Evolutionary conservation across 2,888 invertebrate genomes (phyloP), one percentile per base, ranked within the genome.

Genomic region (Agrochola litura): DNA sequence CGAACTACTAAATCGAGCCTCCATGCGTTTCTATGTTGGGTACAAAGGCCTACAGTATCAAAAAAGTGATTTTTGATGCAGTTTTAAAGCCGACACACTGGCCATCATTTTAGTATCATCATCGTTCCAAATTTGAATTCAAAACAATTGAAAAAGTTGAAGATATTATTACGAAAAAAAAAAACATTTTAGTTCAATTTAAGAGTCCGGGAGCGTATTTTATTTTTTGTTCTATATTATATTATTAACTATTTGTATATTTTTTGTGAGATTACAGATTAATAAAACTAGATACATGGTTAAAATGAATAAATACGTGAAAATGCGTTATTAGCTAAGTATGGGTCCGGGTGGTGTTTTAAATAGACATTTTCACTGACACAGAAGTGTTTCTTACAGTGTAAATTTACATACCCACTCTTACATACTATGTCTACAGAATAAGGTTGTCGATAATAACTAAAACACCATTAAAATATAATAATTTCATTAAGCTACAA

Each of bases 361-460:
- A 10, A 60, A 43, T 41, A 76, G 2, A 12, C 22, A 16, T 16
- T 16, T 63, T 64, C 1, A 56, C 10, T 61, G n/a, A 56, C 60
- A 67, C 25, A 37, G 69, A 56, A 69, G n/a, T 61, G 37, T 66
- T n/a, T 19, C 6, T 2, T 61, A 41, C 1, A 52, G 19, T 61
- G 49, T 72, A 65, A 75, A 54, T 63, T 46, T 60, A 67, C 19
- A 10, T 12, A 37, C 41, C 22, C 56, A 58, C 16, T n/a, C 22
- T 46, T 69, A 76, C 2, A 64, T 2, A 54, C 46, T 82, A 69
- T 9, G 25, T 58, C 66, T 80, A 73, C 12, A 56, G 14, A 58
- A 64, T 75, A 84, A 80, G 84, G 86, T 89, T 89, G 89, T 88
- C 89, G 89, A 90, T 85, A 85, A 61, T n/a, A 46, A 68, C 63